Evolutionary conservation across 2,888 invertebrate species (phyloP), one percentile per base, ranked within the genome.

Genomic region (Silvanus unidentatus): DNA sequence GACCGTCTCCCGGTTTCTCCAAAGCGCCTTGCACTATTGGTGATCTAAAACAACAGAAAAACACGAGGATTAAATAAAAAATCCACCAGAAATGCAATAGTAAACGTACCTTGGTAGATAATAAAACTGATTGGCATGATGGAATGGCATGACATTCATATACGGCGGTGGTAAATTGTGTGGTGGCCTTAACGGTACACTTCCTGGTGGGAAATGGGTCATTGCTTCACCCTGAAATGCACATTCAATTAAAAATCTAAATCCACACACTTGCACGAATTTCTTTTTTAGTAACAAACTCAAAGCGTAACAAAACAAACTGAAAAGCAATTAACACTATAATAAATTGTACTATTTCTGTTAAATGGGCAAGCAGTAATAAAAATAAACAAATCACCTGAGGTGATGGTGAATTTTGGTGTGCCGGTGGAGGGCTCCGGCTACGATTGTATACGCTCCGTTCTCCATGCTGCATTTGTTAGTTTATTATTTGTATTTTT

Each of bases 381-480:
- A 9, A 8, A 32, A 4, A 12, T 12, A 32, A 32, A 32, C 32
- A 32, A 8, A 62, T 75, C 80, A 83, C 83, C 82, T 82, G 77
- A 68, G 81, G 79, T 67, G 82, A 78, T 60, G 84, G 84, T 65
- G 83, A 82, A 68, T 84, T 88, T 77, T 88, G 88, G 73, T 88
- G 88, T 59, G 89, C 88, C 67, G 88, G 88, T 65, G 88, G 88
- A 64, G 88, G 88, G 72, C 86, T 86, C 75, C 86, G 82, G 66
- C 75, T 67, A 50, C 66, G 60, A 60, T 69, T 69, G 62, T 63
- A 66, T 51, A 64, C 53, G 57, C 63, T 64, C 52, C 65, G 58
- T 30, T 69, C 69, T 53, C 76, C 70, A 68, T 76, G 80, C 84
- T 84, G 79, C 69, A 71, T 52, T 49, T 28, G 22, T 22, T 22